Evolutionary conservation across 2,113 vertebrate species (phyloP).

Genomic region (Eclectus roratus): DNA sequence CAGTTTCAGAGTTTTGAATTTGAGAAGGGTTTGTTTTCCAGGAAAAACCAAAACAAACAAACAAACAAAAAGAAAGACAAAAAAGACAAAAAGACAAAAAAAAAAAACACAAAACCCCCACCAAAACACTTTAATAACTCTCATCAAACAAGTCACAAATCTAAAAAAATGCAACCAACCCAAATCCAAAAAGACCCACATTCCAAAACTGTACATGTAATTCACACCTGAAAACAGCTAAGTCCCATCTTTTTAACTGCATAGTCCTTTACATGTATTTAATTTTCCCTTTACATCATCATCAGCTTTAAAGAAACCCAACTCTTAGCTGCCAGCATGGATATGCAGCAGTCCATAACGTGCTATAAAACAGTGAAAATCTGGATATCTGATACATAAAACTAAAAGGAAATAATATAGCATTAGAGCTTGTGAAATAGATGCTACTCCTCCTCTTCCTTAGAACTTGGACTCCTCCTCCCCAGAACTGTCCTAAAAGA

Average conservation of each 20-base stretch:
- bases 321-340: background rate
- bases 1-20: background rate
- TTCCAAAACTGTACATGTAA: background rate
- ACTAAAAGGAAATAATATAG: background rate
- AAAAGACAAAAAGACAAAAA: background rate
- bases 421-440: background rate
- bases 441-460: background rate
- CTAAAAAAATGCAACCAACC: background rate
- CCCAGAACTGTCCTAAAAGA: background rate
- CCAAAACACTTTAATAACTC: background rate
- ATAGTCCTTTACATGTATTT: background rate
- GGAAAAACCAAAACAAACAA: rapidly evolving
- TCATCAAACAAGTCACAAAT: background rate
- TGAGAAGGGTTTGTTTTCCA: background rate
- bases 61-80: background rate
- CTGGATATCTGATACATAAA: background rate
- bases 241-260: background rate
- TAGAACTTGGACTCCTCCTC: background rate
- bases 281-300: background rate
- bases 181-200: background rate
- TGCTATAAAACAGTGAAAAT: background rate
- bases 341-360: background rate
- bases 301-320: background rate
- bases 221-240: background rate
- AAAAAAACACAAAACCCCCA: too few relatives aligned